Evolutionary conservation across 2,888 invertebrate species (phyloP), one percentile per base, ranked within the genome.

Genomic region (Mesorhabditis sp.): DNA sequence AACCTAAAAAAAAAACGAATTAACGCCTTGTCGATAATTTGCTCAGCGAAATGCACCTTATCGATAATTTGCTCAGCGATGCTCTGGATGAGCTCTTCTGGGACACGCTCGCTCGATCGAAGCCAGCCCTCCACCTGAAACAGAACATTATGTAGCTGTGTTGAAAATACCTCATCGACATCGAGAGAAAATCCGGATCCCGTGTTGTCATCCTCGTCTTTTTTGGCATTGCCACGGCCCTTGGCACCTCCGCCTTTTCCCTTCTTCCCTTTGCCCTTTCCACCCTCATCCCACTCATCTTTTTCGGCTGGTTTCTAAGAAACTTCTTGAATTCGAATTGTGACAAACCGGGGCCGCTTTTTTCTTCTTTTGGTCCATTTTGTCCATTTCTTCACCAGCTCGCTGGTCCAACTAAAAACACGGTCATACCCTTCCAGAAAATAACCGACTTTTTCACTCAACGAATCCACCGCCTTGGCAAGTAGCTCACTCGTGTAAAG

Each of bases 1-100:
- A 7, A 69, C 66, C 72, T 71, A 15, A 67, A 71, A n/a, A 4
- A 64, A 5, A 41, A 5, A 42, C 45, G 28, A 45, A 43, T 45
- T 41, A 42, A 43, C 28, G 28, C n/a, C n/a, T 58, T 58, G 10
- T 58, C 28, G 28, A 28, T 28, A 58, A 58, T 13, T 13, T 58
- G n/a, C 5, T 76, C 76, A 58, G 2, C n/a, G n/a, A 2, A 58
- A 58, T 58, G 3, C 10, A 58, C 58, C n/a, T 58, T 58, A 13
- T 58, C 28, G 28, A 28, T 28, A 58, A 58, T 13, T 13, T 58
- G n/a, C 5, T 76, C 76, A 4, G 72, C 74, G 7, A 71, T 67
- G 5, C 71, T 62, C 7, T 58, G 13, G 4, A 71, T 7, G 15
- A 77, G 70, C 61, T 77, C 77, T 68, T 76, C 77, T 2, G 77